phyloP scores from a whole-genome alignment of 2,113 vertebrate species.

The Carlito syrichta region DNA sequence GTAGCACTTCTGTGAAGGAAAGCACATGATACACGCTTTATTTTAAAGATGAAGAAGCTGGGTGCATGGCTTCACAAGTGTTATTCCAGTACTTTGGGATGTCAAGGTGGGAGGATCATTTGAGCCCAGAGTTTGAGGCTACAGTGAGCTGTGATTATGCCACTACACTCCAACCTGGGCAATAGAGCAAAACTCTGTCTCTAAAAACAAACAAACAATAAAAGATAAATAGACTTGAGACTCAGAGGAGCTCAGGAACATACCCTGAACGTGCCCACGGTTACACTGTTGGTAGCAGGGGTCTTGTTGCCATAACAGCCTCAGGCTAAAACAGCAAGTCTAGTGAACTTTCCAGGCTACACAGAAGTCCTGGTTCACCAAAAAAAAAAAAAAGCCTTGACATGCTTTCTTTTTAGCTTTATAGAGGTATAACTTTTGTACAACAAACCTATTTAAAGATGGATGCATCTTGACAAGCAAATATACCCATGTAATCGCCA shows the following conservation, averaged over 20 bases:
- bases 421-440: not conserved
- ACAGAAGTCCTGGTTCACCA: not conserved
- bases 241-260: not conserved
- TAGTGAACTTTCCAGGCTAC: not conserved
- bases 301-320: rapidly evolving
- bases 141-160: too few relatives aligned
- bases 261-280: rapidly evolving
- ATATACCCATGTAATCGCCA: not conserved
- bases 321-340: not conserved
- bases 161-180: too few relatives aligned
- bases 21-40: not conserved
- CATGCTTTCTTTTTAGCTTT: not conserved
- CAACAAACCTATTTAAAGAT: not conserved
- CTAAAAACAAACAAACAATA: too few relatives aligned
- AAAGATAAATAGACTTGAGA: too few relatives aligned
- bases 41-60: not conserved
- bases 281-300: not conserved
- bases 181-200: too few relatives aligned
- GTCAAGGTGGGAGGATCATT: too few relatives aligned
- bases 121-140: too few relatives aligned
- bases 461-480: not conserved
- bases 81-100: too few relatives aligned
- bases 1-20: not conserved
- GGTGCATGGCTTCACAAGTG: too few relatives aligned
- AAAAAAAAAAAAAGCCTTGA: not conserved